A percentile compares a stretch with the other conserved stretches of the same genome.
These are phyloP conservation scores for Opisthograptis luteolata DNA, from an alignment of 2,888 invertebrate species.

Conservation along the genomic window DNA sequence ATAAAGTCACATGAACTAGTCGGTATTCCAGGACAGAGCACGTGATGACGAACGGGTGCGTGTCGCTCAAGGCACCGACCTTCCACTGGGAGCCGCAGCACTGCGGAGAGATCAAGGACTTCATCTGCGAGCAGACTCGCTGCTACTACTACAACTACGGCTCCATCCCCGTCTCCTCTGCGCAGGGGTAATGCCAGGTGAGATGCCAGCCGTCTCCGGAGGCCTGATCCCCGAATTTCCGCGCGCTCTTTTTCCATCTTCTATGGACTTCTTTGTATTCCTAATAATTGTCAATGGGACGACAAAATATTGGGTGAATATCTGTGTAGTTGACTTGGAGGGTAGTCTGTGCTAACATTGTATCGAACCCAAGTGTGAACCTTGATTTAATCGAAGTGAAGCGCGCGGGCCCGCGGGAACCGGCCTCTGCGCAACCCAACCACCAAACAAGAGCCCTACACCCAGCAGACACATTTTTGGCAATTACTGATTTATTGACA, in stretches of 20 bases:
- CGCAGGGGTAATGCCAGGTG: slow-evolving; percentile 96
- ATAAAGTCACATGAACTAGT: slow-evolving; percentile 66
- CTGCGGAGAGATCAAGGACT: slow-evolving; percentile 92
- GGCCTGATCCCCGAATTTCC: slow-evolving; percentile 78
- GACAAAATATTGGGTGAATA: slow-evolving; percentile 41
- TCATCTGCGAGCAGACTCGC: slow-evolving; percentile 95
- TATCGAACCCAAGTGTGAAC: slow-evolving; percentile 47
- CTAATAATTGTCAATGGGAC: slow-evolving; percentile 37
- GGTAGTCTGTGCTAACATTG: slow-evolving; percentile 55
- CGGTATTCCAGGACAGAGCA: slow-evolving; percentile 82
- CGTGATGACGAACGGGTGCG: slow-evolving; percentile 88
- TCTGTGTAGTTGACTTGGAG: slow-evolving; percentile 48
- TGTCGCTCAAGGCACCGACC: slow-evolving; percentile 90
- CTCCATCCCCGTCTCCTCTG: slow-evolving; percentile 94
- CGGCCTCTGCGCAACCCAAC: slow-evolving; percentile 83
- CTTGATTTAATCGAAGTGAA: slow-evolving; percentile 49
- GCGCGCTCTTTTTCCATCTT: slow-evolving; percentile 60
- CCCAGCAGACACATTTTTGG: slow-evolving; percentile 70
- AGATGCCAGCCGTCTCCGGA: slow-evolving; percentile 86
- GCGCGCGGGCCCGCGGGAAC: slow-evolving; percentile 80
- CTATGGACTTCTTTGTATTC: slow-evolving; percentile 14
- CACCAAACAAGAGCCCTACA: slow-evolving; percentile 85
- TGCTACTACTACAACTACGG: slow-evolving; percentile 96
- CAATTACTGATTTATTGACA: slow-evolving; percentile 38
- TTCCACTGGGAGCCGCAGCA: slow-evolving; percentile 93